Conservation (phyloP, 2,797 vertebrate genomes). For the Rhynchonycteris naso region DNA sequence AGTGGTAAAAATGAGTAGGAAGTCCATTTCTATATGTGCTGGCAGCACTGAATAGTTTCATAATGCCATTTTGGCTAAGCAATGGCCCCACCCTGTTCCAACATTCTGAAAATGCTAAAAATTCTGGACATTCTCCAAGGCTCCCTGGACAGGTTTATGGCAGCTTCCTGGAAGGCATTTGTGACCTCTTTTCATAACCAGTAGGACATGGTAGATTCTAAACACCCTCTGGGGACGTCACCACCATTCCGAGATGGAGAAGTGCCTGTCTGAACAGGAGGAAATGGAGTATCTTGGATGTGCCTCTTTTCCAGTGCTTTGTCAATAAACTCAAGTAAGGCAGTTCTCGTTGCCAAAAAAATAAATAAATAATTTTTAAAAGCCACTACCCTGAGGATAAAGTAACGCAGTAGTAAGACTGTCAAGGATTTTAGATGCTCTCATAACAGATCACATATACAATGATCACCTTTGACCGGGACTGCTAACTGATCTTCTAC, state of each 20-base stretch:
- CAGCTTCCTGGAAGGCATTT: slow-evolving; percentile 43
- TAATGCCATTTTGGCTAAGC: not conserved
- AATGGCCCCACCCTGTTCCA: not conserved
- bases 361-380: not conserved
- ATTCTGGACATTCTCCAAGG: slow-evolving; percentile 35
- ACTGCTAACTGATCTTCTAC: not conserved
- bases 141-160: slow-evolving; percentile 16
- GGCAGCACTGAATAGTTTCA: not conserved
- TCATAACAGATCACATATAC: not conserved
- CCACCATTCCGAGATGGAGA: not conserved
- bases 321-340: not conserved
- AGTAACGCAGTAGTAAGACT: not conserved
- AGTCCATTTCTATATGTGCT: not conserved
- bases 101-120: slow-evolving; percentile 27
- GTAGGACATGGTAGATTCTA: not conserved
- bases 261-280: not conserved
- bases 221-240: not conserved
- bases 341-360: not conserved
- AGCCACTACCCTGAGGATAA: not conserved
- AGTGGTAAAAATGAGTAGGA: not conserved
- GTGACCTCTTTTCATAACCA: slow-evolving; percentile 7
- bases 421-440: not conserved
- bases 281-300: not conserved
- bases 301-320: not conserved
- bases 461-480: not conserved